Evolutionary conservation across 2,888 invertebrate genomes (phyloP).

Genomic region (Eulithis testata): DNA sequence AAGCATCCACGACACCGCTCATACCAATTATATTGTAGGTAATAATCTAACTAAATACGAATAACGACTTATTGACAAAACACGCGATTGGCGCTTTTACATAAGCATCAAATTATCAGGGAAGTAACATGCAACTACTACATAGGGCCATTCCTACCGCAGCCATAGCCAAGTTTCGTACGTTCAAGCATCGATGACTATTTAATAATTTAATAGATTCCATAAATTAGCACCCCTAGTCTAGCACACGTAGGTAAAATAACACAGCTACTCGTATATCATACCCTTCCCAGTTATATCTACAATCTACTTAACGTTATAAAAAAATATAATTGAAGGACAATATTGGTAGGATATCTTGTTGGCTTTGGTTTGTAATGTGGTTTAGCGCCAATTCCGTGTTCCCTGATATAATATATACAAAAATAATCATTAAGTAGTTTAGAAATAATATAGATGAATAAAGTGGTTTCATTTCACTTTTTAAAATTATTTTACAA

Average conservation of each 20-base stretch:
- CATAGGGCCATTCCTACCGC: conserved; percentile 4
- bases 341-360: neutral
- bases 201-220: conserved; percentile 18
- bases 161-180: conserved; percentile 14
- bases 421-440: conserved; percentile 81
- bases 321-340: conserved; percentile 1
- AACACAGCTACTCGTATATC: neutral
- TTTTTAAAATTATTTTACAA: conserved; percentile 73
- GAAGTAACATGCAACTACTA: conserved; percentile 6
- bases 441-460: conserved; percentile 72
- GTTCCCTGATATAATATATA: conserved; percentile 66
- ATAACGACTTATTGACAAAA: conserved; percentile 69
- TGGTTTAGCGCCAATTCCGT: conserved; percentile 53
- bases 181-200: conserved; percentile 19
- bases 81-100: conserved; percentile 53
- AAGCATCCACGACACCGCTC: conserved; percentile 83
- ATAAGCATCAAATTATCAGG: conserved; percentile 11
- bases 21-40: conserved; percentile 84
- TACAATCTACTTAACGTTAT: neutral
- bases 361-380: conserved; percentile 11
- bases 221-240: conserved; percentile 24
- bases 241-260: conserved; percentile 7
- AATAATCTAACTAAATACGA: conserved; percentile 78
- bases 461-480: conserved; percentile 65
- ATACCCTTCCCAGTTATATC: neutral